Evolutionary conservation across 2,113 vertebrate genomes (phyloP).

Genomic region (Neodon shergylaensis): DNA sequence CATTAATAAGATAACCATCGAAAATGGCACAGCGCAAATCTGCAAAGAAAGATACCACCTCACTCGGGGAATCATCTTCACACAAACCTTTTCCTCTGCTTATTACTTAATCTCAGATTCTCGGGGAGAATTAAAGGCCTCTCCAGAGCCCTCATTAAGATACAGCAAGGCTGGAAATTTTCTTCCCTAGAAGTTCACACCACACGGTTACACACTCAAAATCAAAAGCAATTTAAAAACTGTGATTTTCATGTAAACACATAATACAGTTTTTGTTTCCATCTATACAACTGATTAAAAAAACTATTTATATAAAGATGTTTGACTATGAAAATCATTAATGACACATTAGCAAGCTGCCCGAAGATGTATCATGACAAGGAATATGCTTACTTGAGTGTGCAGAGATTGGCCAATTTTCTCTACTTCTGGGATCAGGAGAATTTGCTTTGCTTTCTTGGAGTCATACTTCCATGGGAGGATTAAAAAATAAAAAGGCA

Average conservation of each 20-base stretch:
- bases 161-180: neutral
- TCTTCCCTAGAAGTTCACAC: neutral
- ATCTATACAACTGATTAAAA: neutral
- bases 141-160: neutral
- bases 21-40: neutral
- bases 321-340: neutral
- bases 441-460: constrained; percentile 11
- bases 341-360: neutral
- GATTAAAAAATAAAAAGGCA: neutral
- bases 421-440: neutral
- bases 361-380: neutral
- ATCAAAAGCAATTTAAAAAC: constrained; percentile 8
- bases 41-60: neutral
- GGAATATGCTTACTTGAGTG: neutral
- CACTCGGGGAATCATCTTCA: neutral
- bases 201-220: neutral
- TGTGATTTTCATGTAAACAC: neutral
- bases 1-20: neutral
- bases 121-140: neutral
- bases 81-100: neutral
- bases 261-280: neutral
- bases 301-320: constrained; percentile 22
- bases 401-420: neutral
- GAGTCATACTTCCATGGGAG: neutral
- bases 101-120: neutral